Evolutionary conservation across 1,140 invertebrate genomes (phyloP), one percentile per base, ranked within the genome.

Genomic region (Bombus pyrosoma): DNA sequence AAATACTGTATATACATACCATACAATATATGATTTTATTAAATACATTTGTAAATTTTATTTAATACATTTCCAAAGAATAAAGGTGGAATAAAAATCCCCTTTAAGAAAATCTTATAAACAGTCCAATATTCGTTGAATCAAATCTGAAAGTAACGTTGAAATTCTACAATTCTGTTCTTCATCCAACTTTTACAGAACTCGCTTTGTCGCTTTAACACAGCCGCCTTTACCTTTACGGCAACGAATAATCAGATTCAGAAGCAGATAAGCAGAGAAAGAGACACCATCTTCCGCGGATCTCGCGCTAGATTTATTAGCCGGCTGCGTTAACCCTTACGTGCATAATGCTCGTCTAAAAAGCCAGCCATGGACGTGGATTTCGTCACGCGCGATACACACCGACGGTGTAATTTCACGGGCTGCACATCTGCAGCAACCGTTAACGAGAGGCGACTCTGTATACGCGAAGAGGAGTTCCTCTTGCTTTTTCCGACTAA

Each of bases 401-500:
- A 81, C 47, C 72, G 74, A 77, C 86, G 66, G 78, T 80, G 85
- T 81, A 89, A 89, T 89, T 89, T 89, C 77, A 77, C 81, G 77
- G 68, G 66, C 28, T 59, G 79, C 72, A 77, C 83, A 74, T 64
- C 72, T 86, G 72, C 76, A 83, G 62, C 80, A 66, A 83, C 59
- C 79, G 83, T 87, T 90, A 90, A 90, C 89, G 76, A 90, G 88
- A 79, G 64, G 28, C 64, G 64, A 66, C 64, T 66, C 64, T 66
- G n/a, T 32, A 66, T 28, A 25, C 57, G 57, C 57, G 57, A 15
- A 59, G 81, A 75, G 69, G 10, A 43, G 37, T 81, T 87, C 78
- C 41, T 66, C 77, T 73, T 53, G 64, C 72, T 87, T 91, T 88
- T 86, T 87, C 86, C 68, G 47, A 13, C 85, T 92, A 92, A 92